Conservation (phyloP, 2,797 vertebrate genomes). For the Chanos chanos region DNA sequence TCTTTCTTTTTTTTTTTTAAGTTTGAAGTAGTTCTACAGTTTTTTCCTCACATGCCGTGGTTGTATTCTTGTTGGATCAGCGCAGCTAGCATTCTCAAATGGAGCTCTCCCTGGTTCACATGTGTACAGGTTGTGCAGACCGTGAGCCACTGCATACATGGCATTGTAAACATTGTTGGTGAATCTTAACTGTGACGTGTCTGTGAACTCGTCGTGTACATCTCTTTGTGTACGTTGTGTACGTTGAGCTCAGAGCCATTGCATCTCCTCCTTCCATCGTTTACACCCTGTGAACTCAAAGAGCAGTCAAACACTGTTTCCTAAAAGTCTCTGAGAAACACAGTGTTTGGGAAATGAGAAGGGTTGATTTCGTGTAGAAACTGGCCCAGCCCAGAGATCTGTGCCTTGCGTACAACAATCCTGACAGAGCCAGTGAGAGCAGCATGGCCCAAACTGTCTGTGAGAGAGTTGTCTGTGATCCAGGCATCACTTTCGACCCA, state of each 20-base stretch:
- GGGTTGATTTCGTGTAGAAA: slow-evolving; percentile 62
- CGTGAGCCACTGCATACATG: slow-evolving; percentile 71
- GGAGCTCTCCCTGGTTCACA: slow-evolving; percentile 58
- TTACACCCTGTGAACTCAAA: slow-evolving; percentile 43
- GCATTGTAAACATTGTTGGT: slow-evolving; percentile 75
- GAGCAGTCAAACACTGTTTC: slow-evolving; percentile 62
- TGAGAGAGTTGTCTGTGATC: slow-evolving; percentile 68
- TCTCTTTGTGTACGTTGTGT: no score
- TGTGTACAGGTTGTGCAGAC: slow-evolving; percentile 63
- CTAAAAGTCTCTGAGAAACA: slow-evolving; percentile 69
- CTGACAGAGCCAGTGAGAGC: slow-evolving; percentile 63
- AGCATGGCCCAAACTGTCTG: slow-evolving; percentile 51
- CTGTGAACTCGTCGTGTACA: slow-evolving; percentile 67
- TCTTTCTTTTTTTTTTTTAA: not conserved
- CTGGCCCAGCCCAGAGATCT: slow-evolving; percentile 61
- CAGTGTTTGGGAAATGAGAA: slow-evolving; percentile 59
- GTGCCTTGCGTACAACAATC: slow-evolving; percentile 56
- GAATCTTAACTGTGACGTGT: slow-evolving; percentile 73
- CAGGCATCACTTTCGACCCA: slow-evolving; percentile 69
- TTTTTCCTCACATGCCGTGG: slow-evolving; percentile 70
- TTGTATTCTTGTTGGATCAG: slow-evolving; percentile 58
- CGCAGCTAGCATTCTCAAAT: slow-evolving; percentile 55
- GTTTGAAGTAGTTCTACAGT: not conserved
- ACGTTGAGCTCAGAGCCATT: slow-evolving; percentile 68
- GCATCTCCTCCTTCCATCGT: slow-evolving; percentile 44